Conservation (phyloP, 2,113 vertebrate genomes). For the Atlantisia rogersi region DNA sequence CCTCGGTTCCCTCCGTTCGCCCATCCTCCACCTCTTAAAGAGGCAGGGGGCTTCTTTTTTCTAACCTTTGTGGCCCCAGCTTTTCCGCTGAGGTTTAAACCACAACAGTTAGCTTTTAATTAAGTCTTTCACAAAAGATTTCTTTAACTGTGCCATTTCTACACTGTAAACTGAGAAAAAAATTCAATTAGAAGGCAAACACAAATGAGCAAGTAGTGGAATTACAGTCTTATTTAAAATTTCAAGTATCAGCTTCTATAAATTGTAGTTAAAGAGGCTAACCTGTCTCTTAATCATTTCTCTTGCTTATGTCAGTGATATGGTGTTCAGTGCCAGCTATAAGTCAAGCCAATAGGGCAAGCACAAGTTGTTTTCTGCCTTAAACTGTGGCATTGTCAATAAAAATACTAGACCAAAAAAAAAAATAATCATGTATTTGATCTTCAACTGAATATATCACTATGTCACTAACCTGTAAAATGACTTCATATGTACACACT, state of each 20-base stretch:
- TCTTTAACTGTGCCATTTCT: not conserved
- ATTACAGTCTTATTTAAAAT: not conserved
- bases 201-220: not conserved
- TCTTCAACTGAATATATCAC: too few species aligned
- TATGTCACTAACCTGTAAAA: not conserved
- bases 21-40: too few species aligned
- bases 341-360: not conserved
- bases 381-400: not conserved
- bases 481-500: not conserved
- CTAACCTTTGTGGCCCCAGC: too few species aligned
- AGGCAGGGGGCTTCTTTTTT: too few species aligned
- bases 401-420: not conserved
- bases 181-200: not conserved
- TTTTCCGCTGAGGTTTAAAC: too few species aligned
- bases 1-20: too few species aligned
- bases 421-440: not conserved
- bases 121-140: not conserved
- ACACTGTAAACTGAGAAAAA: not conserved
- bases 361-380: not conserved
- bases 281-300: not conserved
- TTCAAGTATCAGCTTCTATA: not conserved
- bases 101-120: not conserved
- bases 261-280: not conserved
- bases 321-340: not conserved
- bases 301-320: not conserved